Percentiles rank a stretch among this genome's conserved stretches.
phyloP scores from a whole-genome alignment of 1,140 invertebrate species.

The Penaeus japonicus region DNA sequence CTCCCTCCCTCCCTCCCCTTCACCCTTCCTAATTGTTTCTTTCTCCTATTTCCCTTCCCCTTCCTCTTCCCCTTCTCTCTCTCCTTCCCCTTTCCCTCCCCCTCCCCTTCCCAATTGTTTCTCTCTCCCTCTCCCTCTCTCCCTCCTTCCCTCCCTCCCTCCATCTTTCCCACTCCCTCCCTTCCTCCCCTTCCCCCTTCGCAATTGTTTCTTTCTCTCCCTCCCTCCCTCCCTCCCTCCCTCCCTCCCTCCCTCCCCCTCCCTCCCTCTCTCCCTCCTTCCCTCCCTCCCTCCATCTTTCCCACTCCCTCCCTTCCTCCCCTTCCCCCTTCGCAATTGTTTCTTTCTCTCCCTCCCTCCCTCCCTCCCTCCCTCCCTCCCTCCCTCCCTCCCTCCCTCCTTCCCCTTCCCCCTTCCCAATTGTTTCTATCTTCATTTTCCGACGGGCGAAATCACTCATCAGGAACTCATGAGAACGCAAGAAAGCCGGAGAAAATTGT shows the following conservation, averaged over 20 bases:
- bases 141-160: background rate
- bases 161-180: background rate
- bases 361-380: background rate
- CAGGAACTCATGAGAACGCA: no score
- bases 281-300: background rate
- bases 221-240: background rate
- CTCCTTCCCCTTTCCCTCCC: no score
- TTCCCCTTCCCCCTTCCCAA: background rate
- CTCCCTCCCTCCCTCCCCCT: background rate
- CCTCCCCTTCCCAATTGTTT: background rate
- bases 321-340: no score
- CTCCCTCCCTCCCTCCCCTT: no score
- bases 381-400: background rate
- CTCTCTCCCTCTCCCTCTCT: background rate
- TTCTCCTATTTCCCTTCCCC: no score
- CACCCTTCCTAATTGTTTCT: no score
- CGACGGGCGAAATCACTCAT: no score
- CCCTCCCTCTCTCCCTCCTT: background rate
- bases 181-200: background rate
- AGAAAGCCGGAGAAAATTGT: no score
- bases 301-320: background rate
- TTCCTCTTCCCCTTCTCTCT: no score
- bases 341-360: background rate
- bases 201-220: background rate
- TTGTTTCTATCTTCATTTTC: no score